Evolutionary conservation across 2,113 vertebrate genomes (phyloP), one percentile per base, ranked within the genome.

Genomic region (Odontesthes bonariensis): DNA sequence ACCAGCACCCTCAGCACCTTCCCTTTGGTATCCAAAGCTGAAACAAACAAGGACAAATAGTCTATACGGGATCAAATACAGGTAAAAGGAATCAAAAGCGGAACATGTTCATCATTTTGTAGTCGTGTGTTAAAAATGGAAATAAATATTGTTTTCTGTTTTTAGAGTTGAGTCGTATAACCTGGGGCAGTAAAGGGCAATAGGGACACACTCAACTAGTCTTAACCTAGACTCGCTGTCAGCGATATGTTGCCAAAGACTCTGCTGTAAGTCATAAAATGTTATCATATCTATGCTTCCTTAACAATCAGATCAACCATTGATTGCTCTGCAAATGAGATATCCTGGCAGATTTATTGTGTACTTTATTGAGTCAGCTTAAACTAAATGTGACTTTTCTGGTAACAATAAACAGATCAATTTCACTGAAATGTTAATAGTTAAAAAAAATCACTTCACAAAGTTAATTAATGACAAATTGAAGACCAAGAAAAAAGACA

Each of bases 21-120:
- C 56, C 93, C 93, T 77, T 86, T 94, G 65, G 83, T 91, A 73
- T 96, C 95, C 86, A 98, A 85, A 61, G 96, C 98, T 99, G 91
- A 40, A 84, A 91, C 82, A 90, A 38, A 23, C 54, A 38, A 56
- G 52, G 17, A 6, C 33, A 12, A 44, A 3, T 38, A 49, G 22
- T 8, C 19, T 6, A 49, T 7, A 19, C 7, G 13, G 4, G 44
- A 17, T 46, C 44, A 17, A 46, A 49, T n/a, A n/a, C 46, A 49
- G 42, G 14, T n/a, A 8, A 46, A 46, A 32, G 11, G 19, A 27
- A 31, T 31, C 0, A 55, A 68, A 55, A 19, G 8, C 23, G 42
- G 0, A 33, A 27, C 0, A 7, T 9, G 7, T 5, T 31, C 13
- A 44, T 16, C 16, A 7, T 49, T n/a, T 49, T 33, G 1, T 17